A percentile compares a stretch with the other conserved stretches of the same genome.
phyloP scores from a whole-genome alignment of 1,140 invertebrate species.

The Cyphomyrmex costatus region DNA sequence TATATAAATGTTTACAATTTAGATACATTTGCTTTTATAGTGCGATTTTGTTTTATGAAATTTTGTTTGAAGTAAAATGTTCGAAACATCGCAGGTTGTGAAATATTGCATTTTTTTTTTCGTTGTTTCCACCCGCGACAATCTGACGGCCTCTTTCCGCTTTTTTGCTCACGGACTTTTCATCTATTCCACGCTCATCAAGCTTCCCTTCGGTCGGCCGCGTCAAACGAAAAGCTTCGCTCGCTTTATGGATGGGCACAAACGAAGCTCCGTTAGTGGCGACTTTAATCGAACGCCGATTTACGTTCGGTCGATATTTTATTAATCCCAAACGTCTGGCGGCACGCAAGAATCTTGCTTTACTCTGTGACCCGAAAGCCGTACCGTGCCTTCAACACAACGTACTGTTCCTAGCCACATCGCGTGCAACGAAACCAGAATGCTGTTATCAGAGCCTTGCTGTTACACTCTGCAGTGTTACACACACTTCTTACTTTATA shows the following conservation, averaged over 20 bases:
- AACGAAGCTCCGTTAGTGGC: conserved; percentile 39
- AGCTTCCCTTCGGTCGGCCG: conserved; percentile 38
- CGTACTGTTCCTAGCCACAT: conserved; percentile 6
- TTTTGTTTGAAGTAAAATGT: not conserved
- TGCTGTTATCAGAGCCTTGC: conserved; percentile 1
- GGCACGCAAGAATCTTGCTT: conserved; percentile 36
- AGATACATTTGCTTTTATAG: not conserved
- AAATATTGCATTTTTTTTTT: not conserved
- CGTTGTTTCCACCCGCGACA: not conserved
- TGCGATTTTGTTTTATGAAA: not conserved
- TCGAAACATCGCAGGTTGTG: not conserved
- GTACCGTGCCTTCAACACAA: conserved; percentile 24
- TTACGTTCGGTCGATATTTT: conserved; percentile 53
- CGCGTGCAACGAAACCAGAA: conserved; percentile 50
- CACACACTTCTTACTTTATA: not conserved
- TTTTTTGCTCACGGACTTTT: conserved; percentile 38
- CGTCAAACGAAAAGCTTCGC: conserved; percentile 58
- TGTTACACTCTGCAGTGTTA: not conserved
- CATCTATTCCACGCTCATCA: conserved; percentile 49
- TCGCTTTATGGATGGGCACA: conserved; percentile 14
- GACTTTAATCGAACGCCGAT: conserved; percentile 48
- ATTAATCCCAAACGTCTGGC: conserved; percentile 53
- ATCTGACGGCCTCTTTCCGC: conserved; percentile 1
- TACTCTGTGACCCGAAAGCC: conserved; percentile 35
- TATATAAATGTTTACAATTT: not conserved